These are phyloP conservation scores for Chrysopilus asiliformis DNA, from an alignment of 2,888 invertebrate species.

Conservation along the genomic window DNA sequence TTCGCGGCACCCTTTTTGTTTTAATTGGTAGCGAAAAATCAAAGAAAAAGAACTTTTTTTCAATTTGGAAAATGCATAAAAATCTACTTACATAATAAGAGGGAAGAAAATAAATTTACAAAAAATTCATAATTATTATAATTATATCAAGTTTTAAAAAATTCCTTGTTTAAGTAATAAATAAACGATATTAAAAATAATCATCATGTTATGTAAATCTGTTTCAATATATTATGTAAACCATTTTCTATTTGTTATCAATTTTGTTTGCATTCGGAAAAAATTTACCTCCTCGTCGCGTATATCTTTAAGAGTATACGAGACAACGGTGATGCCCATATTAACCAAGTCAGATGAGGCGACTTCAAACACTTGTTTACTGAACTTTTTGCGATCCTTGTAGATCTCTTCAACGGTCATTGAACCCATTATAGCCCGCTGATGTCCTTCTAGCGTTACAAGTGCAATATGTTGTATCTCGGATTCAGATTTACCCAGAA, in stretches of 20 bases:
- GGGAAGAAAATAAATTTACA: conserved; percentile 2
- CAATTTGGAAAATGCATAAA: conserved; percentile 1
- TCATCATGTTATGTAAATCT: background rate
- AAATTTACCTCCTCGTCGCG: conserved; percentile 81
- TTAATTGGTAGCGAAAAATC: conserved; percentile 14
- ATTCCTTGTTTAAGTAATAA: background rate
- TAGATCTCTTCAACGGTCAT: conserved; percentile 97
- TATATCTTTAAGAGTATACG: conserved; percentile 88
- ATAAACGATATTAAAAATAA: background rate
- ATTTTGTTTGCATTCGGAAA: too few species aligned
- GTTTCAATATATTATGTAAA: too few species aligned
- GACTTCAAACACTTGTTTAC: conserved; percentile 88
- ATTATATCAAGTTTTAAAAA: conserved; percentile 2
- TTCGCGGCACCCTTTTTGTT: conserved; percentile 29
- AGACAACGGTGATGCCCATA: conserved; percentile 93
- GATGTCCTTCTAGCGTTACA: conserved; percentile 86
- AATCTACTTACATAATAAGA: conserved; percentile 10
- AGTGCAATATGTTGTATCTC: conserved; percentile 86
- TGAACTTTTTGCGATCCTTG: conserved; percentile 90
- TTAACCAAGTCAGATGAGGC: conserved; percentile 90
- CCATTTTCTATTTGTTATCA: too few species aligned
- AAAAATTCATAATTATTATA: conserved; percentile 4
- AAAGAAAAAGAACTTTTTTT: conserved; percentile 9
- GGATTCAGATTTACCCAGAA: conserved; percentile 72
- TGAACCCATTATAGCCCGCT: conserved; percentile 90